A percentile compares a stretch with the other conserved stretches of the same genome.
These are phyloP conservation scores for Chouioia cunea DNA, from an alignment of 2,888 invertebrate species.

Conservation along the genomic window DNA sequence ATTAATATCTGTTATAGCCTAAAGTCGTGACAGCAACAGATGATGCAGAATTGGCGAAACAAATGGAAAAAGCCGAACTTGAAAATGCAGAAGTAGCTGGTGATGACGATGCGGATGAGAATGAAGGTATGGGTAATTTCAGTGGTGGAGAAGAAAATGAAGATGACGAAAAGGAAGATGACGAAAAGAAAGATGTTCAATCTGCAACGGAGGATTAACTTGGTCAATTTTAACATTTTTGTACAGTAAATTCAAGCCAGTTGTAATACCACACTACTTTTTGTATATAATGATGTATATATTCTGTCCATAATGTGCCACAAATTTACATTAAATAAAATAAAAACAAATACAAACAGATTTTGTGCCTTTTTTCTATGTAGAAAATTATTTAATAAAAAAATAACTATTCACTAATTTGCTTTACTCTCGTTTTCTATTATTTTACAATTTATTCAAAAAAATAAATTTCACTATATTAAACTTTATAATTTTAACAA, in stretches of 20 bases:
- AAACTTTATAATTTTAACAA: not conserved
- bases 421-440: constrained; percentile 28
- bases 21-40: constrained; percentile 99
- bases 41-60: constrained; percentile 93
- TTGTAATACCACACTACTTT: too few relatives aligned
- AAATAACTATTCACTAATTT: constrained; percentile 29
- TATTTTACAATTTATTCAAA: constrained; percentile 27
- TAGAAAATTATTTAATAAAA: too few relatives aligned
- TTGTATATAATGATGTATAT: too few relatives aligned
- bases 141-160: constrained; percentile 68
- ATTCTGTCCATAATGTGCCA: too few relatives aligned
- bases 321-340: too few relatives aligned
- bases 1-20: constrained; percentile 74
- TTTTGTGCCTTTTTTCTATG: too few relatives aligned
- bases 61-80: constrained; percentile 93
- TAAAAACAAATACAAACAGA: too few relatives aligned
- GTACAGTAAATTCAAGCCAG: too few relatives aligned
- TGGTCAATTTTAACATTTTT: constrained; percentile 24
- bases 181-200: constrained; percentile 61
- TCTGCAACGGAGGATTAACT: constrained; percentile 61
- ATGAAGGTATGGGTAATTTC: constrained; percentile 73
- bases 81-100: constrained; percentile 96
- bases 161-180: too few relatives aligned
- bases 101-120: constrained; percentile 87
- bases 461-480: constrained; percentile 1